Evolutionary conservation across 2,888 invertebrate genomes (phyloP).

Genomic region (Stenolophus ochropezus): DNA sequence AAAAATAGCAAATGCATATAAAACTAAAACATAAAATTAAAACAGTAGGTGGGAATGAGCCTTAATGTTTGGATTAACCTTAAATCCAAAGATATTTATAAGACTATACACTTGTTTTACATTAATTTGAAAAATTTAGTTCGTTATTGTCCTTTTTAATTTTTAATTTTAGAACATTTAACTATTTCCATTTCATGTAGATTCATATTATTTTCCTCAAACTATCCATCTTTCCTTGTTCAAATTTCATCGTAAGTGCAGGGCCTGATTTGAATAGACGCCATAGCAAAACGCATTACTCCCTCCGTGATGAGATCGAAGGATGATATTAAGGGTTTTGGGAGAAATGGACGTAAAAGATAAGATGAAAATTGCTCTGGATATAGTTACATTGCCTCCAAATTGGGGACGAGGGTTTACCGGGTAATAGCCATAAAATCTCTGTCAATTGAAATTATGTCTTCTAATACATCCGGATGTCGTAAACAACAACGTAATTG

Average conservation of each 20-base stretch:
- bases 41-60: no score
- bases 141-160: no score
- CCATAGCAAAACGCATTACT: slow-evolving; percentile 26
- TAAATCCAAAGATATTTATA: no score
- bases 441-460: slow-evolving; percentile 23
- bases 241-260: neutral
- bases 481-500: neutral
- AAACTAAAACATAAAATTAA: no score
- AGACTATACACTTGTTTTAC: no score
- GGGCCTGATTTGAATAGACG: slow-evolving; percentile 40
- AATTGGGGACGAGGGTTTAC: slow-evolving; percentile 21
- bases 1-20: no score
- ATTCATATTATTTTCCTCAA: no score
- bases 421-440: slow-evolving; percentile 28
- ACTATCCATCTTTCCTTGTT: no score
- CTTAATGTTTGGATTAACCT: no score
- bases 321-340: slow-evolving; percentile 47
- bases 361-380: slow-evolving; percentile 49
- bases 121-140: no score
- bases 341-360: slow-evolving; percentile 42
- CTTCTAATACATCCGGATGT: neutral
- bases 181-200: no score
- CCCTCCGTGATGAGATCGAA: slow-evolving; percentile 35
- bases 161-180: no score
- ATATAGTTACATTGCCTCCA: slow-evolving; percentile 21